These are phyloP conservation scores for Clitarchus hookeri DNA, from an alignment of 2,888 invertebrate genomes.

Conservation along the genomic window DNA sequence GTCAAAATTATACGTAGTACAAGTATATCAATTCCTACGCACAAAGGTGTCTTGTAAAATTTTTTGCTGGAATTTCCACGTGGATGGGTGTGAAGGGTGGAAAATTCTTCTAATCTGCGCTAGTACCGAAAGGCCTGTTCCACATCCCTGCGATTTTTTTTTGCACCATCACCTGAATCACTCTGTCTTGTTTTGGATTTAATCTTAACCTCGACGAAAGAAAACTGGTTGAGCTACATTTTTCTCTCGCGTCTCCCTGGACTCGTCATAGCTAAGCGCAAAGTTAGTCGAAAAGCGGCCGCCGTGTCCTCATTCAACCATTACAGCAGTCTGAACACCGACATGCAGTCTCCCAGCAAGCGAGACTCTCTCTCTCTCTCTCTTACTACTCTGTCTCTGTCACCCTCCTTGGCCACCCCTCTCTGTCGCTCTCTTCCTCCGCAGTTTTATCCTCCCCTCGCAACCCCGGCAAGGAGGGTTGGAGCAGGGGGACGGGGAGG, in stretches of 20 bases:
- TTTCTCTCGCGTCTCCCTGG: neutral
- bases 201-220: too few species aligned
- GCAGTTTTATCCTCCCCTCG: constrained; percentile 2
- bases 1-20: too few species aligned
- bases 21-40: too few species aligned
- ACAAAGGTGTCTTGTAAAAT: too few species aligned
- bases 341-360: neutral
- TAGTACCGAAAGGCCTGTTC: too few species aligned
- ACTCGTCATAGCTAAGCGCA: neutral
- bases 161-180: too few species aligned
- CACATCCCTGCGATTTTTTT: too few species aligned
- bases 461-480: neutral
- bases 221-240: too few species aligned
- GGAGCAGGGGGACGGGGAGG: neutral
- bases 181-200: too few species aligned
- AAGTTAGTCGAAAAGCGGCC: neutral
- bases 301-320: neutral
- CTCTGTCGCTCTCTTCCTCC: neutral
- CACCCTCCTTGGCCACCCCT: neutral
- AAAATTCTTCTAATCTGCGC: too few species aligned
- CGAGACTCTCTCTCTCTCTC: neutral
- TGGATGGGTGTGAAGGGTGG: too few species aligned
- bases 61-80: too few species aligned
- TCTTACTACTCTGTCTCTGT: neutral
- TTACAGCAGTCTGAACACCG: neutral